Evolutionary conservation across 2,113 vertebrate genomes (phyloP).

Genomic region (Ploceus nigricollis): DNA sequence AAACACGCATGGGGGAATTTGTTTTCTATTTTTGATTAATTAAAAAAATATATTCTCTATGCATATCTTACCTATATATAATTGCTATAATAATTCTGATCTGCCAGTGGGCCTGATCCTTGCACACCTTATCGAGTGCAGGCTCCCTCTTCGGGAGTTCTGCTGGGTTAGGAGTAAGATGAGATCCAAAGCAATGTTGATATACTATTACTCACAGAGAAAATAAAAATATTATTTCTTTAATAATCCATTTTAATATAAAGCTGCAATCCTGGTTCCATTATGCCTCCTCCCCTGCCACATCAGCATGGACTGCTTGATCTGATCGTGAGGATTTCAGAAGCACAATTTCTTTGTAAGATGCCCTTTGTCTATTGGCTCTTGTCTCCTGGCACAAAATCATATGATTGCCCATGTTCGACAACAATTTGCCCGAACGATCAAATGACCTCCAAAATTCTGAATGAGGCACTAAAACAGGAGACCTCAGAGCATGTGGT

Average conservation of each 20-base stretch:
- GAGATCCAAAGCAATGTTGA: not conserved
- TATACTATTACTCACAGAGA: not conserved
- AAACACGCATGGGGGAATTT: not conserved
- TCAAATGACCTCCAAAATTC: constrained; percentile 22
- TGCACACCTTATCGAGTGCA: not conserved
- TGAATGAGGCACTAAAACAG: not conserved
- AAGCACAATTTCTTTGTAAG: not conserved
- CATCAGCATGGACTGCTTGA: not conserved
- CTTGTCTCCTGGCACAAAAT: constrained; percentile 3
- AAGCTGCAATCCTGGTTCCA: not conserved
- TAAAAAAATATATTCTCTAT: not conserved
- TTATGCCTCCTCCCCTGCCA: not conserved
- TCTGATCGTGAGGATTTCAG: not conserved
- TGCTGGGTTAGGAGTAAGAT: not conserved
- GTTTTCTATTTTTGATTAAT: not conserved
- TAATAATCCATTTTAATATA: not conserved
- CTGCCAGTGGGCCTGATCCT: not conserved
- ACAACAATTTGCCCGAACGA: constrained; percentile 23
- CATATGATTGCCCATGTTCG: constrained; percentile 25
- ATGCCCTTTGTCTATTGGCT: constrained; percentile 47
- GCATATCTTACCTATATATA: not conserved
- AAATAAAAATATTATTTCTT: not conserved
- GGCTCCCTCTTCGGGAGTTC: not conserved
- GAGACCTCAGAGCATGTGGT: not conserved
- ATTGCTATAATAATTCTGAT: not conserved